A percentile compares a stretch with the other conserved stretches of the same genome.
Evolutionary conservation across 2,113 vertebrate species (phyloP).

Genomic region (human (Homo sapiens)): DNA sequence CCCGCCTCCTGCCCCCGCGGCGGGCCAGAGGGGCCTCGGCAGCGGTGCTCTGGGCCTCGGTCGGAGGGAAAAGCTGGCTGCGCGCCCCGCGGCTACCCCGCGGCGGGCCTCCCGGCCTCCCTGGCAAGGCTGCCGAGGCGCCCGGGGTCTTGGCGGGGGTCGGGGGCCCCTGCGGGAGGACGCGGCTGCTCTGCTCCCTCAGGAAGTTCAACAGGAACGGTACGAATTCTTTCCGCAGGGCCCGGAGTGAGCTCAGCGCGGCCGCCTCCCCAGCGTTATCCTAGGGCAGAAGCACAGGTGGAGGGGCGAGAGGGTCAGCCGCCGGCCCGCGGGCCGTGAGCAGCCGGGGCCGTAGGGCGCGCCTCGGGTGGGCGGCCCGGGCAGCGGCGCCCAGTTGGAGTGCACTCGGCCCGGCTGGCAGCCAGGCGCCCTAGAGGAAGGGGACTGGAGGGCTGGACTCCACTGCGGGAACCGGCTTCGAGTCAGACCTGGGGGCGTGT

Average conservation of each 20-base stretch:
- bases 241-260: conserved; percentile 69
- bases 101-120: conserved; percentile 75
- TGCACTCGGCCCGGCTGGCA: conserved; percentile 28
- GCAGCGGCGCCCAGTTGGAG: not conserved
- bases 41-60: conserved; percentile 66
- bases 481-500: conserved; percentile 5
- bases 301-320: not conserved
- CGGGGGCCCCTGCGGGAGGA: conserved; percentile 93
- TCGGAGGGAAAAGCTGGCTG: conserved; percentile 89
- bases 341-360: not conserved
- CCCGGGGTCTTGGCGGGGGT: conserved; percentile 90
- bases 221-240: conserved; percentile 93
- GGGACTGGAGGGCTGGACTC: not conserved
- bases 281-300: conserved; percentile 43
- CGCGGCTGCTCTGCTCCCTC: conserved; percentile 94
- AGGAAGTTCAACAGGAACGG: conserved; percentile 96
- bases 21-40: conserved; percentile 74
- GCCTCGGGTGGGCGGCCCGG: not conserved
- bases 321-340: not conserved
- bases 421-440: not conserved
- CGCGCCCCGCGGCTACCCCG: conserved; percentile 79
- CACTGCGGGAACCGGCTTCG: not conserved
- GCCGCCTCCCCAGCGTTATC: not conserved
- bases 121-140: conserved; percentile 69
- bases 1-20: conserved; percentile 74